A percentile compares a stretch with the other conserved stretches of the same genome.
These are phyloP conservation scores for Dynastes maya DNA, from an alignment of 2,888 invertebrate genomes.

Conservation along the genomic window DNA sequence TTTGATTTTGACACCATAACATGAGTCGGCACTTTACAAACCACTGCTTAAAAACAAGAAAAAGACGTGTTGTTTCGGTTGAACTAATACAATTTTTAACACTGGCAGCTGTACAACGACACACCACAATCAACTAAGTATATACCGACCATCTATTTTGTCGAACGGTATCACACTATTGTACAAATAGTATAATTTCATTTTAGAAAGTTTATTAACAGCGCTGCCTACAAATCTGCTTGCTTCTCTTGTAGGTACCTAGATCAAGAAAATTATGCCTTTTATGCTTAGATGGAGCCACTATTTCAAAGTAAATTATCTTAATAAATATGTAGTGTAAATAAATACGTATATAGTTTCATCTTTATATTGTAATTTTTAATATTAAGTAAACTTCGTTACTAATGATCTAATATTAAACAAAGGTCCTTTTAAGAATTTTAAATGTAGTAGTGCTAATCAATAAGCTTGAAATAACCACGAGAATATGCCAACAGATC, in stretches of 20 bases:
- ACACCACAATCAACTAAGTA: constrained; percentile 34
- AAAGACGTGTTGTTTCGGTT: constrained; percentile 12
- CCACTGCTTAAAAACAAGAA: constrained; percentile 40
- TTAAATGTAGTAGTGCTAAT: too few relatives aligned
- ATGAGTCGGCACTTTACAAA: constrained; percentile 48
- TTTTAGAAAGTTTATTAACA: constrained; percentile 50
- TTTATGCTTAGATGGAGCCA: constrained; percentile 11
- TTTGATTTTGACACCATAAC: constrained; percentile 51
- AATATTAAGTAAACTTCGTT: too few relatives aligned
- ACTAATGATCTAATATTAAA: too few relatives aligned
- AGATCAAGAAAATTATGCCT: background rate
- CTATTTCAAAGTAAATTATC: background rate
- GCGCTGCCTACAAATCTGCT: constrained; percentile 7
- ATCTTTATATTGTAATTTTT: too few relatives aligned
- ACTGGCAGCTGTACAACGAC: constrained; percentile 40
- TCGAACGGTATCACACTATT: constrained; percentile 49
- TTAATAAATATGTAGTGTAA: background rate
- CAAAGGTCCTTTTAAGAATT: too few relatives aligned
- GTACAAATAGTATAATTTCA: constrained; percentile 50
- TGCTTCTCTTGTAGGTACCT: constrained; percentile 9
- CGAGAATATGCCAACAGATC: too few relatives aligned
- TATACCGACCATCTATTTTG: constrained; percentile 46
- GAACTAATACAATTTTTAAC: constrained; percentile 41
- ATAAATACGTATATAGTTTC: too few relatives aligned
- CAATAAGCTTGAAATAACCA: too few relatives aligned